These are phyloP conservation scores for Mamestra configurata DNA, from an alignment of 1,140 invertebrate genomes.

Conservation along the genomic window DNA sequence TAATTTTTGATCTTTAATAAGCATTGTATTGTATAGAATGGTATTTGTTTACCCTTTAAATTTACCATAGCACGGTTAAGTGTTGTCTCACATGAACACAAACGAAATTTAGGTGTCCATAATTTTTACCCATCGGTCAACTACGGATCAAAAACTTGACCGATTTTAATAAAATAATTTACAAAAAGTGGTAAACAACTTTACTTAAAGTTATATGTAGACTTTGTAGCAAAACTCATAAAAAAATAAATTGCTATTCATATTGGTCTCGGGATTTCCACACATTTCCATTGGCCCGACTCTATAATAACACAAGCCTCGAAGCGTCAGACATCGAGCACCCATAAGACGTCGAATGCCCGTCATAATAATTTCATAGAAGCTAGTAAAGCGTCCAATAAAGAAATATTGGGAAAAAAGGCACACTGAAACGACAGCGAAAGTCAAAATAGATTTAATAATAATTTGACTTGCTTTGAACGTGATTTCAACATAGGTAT, in stretches of 20 bases:
- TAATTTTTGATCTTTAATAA: too few relatives aligned
- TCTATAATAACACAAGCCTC: slow-evolving; percentile 15
- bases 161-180: too few relatives aligned
- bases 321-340: slow-evolving; percentile 22
- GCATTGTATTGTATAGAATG: too few relatives aligned
- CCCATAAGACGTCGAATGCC: slow-evolving; percentile 16
- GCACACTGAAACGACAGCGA: slow-evolving; percentile 11
- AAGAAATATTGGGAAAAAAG: slow-evolving; percentile 13
- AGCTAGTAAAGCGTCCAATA: slow-evolving; percentile 17
- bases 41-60: too few relatives aligned
- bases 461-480: not conserved
- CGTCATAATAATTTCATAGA: slow-evolving; percentile 33
- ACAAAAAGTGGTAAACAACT: too few relatives aligned
- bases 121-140: too few relatives aligned
- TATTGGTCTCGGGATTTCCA: not conserved
- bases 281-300: not conserved
- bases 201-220: too few relatives aligned
- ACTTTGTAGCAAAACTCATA: not conserved
- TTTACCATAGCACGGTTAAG: too few relatives aligned
- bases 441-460: slow-evolving; percentile 22
- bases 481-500: not conserved
- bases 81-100: too few relatives aligned
- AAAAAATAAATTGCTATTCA: not conserved
- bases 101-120: too few relatives aligned
- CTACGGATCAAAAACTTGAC: too few relatives aligned